A percentile compares a stretch with the other conserved stretches of the same genome.
These are phyloP conservation scores for Abrostola tripartita DNA, from an alignment of 2,888 invertebrate genomes.

Conservation along the genomic window DNA sequence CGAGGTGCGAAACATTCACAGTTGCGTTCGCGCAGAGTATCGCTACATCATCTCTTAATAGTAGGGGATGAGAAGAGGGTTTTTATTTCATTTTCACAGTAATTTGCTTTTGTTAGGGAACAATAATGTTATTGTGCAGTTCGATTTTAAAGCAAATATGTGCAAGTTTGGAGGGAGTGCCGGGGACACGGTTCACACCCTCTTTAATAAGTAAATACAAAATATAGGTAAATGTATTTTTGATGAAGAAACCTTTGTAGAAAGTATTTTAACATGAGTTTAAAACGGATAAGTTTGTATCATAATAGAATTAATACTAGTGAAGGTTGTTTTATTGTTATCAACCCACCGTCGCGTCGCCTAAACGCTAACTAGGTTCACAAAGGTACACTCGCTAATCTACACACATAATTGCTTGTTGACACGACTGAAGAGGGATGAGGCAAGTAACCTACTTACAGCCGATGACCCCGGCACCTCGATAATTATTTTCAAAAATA, in stretches of 20 bases:
- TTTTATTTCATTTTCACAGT: slow-evolving; percentile 87
- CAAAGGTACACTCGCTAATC: no score
- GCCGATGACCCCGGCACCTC: no score
- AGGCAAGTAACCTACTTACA: no score
- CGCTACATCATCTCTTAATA: slow-evolving; percentile 87
- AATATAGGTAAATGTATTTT: slow-evolving; percentile 51
- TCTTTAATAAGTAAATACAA: slow-evolving; percentile 63
- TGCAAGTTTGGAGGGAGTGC: slow-evolving; percentile 75
- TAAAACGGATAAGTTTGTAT: background rate
- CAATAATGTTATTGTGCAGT: slow-evolving; percentile 82
- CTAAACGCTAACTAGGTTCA: no score
- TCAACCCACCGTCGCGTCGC: no score
- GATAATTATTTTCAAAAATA: no score
- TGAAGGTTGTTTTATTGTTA: background rate
- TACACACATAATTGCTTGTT: no score
- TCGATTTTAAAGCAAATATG: slow-evolving; percentile 86
- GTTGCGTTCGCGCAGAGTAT: slow-evolving; percentile 83
- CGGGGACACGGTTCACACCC: slow-evolving; percentile 80
- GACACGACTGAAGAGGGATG: no score
- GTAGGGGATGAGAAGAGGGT: slow-evolving; percentile 84
- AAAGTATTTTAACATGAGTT: background rate
- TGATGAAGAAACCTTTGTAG: slow-evolving; percentile 37
- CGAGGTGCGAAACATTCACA: slow-evolving; percentile 70
- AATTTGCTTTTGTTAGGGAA: slow-evolving; percentile 84
- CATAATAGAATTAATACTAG: background rate